Conservation (phyloP, 64 coral and sea anemone species). For the Platygyra sinensis region DNA sequence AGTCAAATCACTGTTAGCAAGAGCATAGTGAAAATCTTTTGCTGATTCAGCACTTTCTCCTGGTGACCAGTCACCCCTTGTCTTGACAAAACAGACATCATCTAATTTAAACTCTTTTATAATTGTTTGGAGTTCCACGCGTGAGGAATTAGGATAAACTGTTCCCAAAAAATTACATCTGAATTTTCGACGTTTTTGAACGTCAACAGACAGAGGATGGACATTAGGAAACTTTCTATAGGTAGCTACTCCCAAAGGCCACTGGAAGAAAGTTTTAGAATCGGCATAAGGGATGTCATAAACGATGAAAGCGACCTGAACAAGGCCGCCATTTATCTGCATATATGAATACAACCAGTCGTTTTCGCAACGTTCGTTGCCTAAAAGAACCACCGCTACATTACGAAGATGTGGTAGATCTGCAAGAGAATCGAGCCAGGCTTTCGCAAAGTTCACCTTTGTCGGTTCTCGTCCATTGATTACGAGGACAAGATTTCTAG, state of each 20-base stretch:
- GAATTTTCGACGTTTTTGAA: conserved; percentile 68
- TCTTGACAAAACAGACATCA: conserved; percentile 71
- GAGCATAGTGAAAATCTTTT: conserved; percentile 74
- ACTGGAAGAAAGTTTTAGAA: conserved; percentile 65
- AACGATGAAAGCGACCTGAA: conserved; percentile 81
- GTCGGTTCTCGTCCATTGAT: conserved; percentile 84
- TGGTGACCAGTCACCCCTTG: conserved; percentile 77
- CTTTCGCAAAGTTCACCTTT: conserved; percentile 86
- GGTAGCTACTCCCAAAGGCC: conserved; percentile 96
- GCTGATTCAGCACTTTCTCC: conserved; percentile 75
- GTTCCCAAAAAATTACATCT: conserved; percentile 97
- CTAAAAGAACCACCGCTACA: conserved; percentile 86
- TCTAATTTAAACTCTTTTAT: conserved; percentile 66
- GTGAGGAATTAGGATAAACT: conserved; percentile 77
- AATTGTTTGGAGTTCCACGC: conserved; percentile 61
- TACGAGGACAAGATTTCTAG: conserved; percentile 81
- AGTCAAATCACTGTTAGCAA: conserved; percentile 91
- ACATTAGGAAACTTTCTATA: conserved; percentile 92
- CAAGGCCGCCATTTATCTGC: conserved; percentile 38
- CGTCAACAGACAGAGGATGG: conserved; percentile 32
- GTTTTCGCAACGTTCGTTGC: conserved; percentile 92
- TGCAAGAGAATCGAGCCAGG: conserved; percentile 84
- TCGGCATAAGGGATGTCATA: conserved; percentile 84
- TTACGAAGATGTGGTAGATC: conserved; percentile 68
- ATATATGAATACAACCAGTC: conserved; percentile 74